Conservation (phyloP, 2,888 invertebrate species). For the Polyommatus icarus region DNA sequence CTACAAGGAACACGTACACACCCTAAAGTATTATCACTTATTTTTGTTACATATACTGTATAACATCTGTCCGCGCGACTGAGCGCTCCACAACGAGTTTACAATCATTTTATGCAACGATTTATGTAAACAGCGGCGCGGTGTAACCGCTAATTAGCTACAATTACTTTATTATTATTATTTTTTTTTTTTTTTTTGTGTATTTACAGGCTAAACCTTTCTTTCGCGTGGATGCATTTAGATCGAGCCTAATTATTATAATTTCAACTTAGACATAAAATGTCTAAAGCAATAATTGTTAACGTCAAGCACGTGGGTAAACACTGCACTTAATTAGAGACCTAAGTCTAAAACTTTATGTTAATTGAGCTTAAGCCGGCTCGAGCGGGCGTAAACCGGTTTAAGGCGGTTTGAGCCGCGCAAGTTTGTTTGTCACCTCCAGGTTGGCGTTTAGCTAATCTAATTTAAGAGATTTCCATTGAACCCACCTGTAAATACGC, state of each 20-base stretch:
- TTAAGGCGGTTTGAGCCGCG: conserved; percentile 48
- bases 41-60: no score
- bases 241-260: not conserved
- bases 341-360: conserved; percentile 45
- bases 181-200: no score
- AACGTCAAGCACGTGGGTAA: conserved; percentile 33
- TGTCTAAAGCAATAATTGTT: conserved; percentile 2
- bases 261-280: not conserved
- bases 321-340: conserved; percentile 41
- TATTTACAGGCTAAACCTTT: no score
- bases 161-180: no score
- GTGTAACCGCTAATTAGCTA: no score
- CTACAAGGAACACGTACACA: no score
- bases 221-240: no score
- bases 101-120: no score
- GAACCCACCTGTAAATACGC: not conserved
- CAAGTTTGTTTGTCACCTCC: conserved; percentile 54
- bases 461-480: conserved; percentile 46
- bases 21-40: no score
- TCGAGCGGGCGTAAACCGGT: conserved; percentile 47
- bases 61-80: no score
- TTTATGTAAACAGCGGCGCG: no score
- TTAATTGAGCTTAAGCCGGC: conserved; percentile 46
- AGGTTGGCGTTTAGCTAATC: conserved; percentile 44
- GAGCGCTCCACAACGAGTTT: no score